Evolutionary conservation across 30 jellyfish, hydroid and myxozoan genomes (phyloP).

Genomic region (Aurelia sp.): DNA sequence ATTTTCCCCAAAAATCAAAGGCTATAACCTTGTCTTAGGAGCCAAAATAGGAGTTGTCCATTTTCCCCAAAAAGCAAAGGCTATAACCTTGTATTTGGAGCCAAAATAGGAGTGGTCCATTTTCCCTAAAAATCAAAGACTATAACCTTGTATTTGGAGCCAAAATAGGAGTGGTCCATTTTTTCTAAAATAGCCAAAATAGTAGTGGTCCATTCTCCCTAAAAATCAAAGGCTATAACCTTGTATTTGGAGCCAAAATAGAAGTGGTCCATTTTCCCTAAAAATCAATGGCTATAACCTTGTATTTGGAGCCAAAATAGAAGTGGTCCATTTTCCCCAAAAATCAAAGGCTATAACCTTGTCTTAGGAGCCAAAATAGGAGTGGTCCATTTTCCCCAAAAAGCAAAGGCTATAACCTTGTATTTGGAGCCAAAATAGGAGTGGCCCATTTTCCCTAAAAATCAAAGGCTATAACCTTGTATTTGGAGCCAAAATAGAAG

Average conservation of each 20-base stretch:
- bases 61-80: no score
- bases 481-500: no score
- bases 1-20: no score
- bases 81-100: no score
- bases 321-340: neutral
- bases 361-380: neutral
- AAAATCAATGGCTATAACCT: neutral
- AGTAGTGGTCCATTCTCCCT: no score
- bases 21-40: no score
- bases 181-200: no score
- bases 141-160: neutral
- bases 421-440: neutral
- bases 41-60: no score
- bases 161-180: neutral
- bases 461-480: no score
- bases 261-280: neutral
- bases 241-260: neutral
- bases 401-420: neutral
- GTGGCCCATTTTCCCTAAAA: neutral
- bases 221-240: neutral
- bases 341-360: neutral
- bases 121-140: no score
- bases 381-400: no score
- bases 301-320: neutral
- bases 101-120: no score